Percentiles rank a stretch among this genome's conserved stretches.
phyloP scores from a whole-genome alignment of 2,113 vertebrate genomes.

The Tinamus guttatus region DNA sequence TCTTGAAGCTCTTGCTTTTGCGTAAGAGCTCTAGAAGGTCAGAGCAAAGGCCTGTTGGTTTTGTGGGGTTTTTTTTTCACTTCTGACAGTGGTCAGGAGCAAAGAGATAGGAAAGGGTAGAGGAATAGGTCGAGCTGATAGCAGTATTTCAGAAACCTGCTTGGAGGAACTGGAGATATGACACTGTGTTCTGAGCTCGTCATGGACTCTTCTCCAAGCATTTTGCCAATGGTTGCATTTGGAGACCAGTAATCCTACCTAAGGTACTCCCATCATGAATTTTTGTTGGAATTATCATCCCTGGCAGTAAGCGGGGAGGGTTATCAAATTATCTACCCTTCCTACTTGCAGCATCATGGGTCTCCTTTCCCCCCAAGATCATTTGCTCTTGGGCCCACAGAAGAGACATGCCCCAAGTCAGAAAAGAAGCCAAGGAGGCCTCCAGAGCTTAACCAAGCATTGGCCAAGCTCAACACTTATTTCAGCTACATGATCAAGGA shows the following conservation, averaged over 20 bases:
- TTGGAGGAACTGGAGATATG: background rate
- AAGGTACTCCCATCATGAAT: rapidly evolving
- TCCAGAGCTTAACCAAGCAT: background rate
- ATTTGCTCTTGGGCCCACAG: background rate
- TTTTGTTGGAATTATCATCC: background rate
- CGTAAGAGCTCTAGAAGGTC: background rate
- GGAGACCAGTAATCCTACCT: background rate
- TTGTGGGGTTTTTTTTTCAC: background rate
- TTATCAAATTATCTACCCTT: background rate
- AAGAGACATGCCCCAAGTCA: background rate
- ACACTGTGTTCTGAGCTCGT: background rate
- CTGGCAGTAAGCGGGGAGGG: background rate
- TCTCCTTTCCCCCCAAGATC: background rate
- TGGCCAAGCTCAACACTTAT: no score
- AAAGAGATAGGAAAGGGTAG: background rate
- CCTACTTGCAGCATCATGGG: no score
- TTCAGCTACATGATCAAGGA: no score
- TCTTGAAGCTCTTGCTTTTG: background rate
- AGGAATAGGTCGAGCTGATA: background rate
- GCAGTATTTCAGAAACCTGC: background rate
- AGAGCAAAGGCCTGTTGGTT: background rate
- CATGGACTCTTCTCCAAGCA: background rate
- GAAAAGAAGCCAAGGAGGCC: background rate
- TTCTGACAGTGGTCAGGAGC: background rate
- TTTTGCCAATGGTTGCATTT: rapidly evolving